Base-by-base conservation (phyloP, 2,888 invertebrate species). In the Pocota personata region DNA sequence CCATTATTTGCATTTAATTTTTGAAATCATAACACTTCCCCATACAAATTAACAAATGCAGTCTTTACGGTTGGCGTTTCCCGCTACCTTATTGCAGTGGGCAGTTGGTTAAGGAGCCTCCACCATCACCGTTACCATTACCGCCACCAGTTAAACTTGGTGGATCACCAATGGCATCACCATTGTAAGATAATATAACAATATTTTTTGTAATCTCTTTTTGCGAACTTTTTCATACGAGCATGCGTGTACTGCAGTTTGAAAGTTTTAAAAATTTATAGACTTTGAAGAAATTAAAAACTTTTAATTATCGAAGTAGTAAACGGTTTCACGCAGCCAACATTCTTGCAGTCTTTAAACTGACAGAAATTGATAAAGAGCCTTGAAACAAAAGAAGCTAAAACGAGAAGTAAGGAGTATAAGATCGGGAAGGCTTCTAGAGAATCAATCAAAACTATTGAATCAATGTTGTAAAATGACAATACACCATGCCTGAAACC, bases 61-160 rank as follows among this genome's bases (percentile, higher is more conserved):
- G 97, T 96, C 96, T 97, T 95, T 97, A 97, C 95, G 97, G 97
- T 96, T 97, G 97, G 97, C 97, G 97, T 95, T 97, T 97, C 95
- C 97, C 97, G 95, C 96, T 97, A 95, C 97, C 97, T 95, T 97
- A 97, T 97, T 97, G 97, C 96, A 97, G 97, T 95, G 96, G 96
- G 95, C 92, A 92, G 90, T 90, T 93, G 90, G 92, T 92, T 90
- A 95, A 95, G 95, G 95, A 95, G 93, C 95, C 95, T 90, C 96
- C 96, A 93, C 95, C 96, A 91, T 95, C 95, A 93, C 95, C 95
- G 93, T 94, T 95, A 93, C 95, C 95, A 93, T 94, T 96, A 94
- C 96, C 96, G 92, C 95, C 95, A 91, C 96, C 96, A 90, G 95
- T 96, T 93, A 96, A 95, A 94, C 93, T 96, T 94, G 95, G 95